Evolutionary conservation across 2,888 invertebrate species (phyloP).

Genomic region (Norana najaformis): DNA sequence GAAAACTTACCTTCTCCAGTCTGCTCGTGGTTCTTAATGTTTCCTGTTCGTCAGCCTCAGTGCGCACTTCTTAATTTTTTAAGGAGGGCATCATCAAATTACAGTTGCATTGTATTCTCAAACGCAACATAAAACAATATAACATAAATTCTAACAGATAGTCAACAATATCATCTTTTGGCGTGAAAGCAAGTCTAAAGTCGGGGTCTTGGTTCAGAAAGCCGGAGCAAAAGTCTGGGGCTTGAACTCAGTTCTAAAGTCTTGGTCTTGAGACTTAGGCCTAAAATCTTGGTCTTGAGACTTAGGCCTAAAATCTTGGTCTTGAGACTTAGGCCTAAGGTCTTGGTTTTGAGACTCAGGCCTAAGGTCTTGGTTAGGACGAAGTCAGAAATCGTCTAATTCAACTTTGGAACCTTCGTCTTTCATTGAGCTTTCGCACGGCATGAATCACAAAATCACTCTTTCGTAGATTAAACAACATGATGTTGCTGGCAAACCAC

Average conservation of each 20-base stretch:
- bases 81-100: no score
- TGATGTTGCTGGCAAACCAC: background rate
- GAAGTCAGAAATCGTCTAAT: background rate
- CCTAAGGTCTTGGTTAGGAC: background rate
- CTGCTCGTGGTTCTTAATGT: no score
- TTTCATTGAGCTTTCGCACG: background rate
- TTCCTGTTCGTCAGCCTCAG: no score
- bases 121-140: no score
- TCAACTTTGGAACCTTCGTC: background rate
- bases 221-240: no score
- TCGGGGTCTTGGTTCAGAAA: background rate
- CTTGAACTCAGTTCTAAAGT: background rate
- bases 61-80: no score
- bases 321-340: background rate
- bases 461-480: background rate
- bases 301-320: background rate
- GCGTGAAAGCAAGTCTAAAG: background rate
- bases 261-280: no score
- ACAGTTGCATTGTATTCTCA: no score
- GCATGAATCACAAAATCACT: background rate
- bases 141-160: no score
- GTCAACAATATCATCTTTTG: no score
- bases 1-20: no score
- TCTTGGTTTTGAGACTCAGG: background rate
- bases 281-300: no score